These are phyloP conservation scores for Amazona vittata DNA, from an alignment of 2,113 vertebrate genomes.

Conservation along the genomic window DNA sequence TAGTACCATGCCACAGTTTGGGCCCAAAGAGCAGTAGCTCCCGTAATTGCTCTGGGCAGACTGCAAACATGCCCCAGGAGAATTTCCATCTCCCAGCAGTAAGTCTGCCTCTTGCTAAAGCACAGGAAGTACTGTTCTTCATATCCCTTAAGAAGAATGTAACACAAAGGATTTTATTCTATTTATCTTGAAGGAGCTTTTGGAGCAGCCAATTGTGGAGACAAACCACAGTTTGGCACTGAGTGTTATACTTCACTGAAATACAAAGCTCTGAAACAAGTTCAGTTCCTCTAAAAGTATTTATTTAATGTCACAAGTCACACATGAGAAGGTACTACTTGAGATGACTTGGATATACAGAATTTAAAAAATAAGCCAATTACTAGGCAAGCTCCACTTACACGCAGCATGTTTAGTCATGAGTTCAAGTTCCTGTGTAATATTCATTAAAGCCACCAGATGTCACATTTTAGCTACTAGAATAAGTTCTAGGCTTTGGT, in stretches of 20 bases:
- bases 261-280: neutral
- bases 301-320: neutral
- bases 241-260: neutral
- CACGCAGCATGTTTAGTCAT: neutral
- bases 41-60: neutral
- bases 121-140: neutral
- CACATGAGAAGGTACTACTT: neutral
- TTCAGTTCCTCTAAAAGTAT: neutral
- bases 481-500: neutral
- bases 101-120: neutral
- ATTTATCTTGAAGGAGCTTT: neutral
- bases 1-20: neutral
- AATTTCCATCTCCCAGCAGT: neutral
- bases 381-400: neutral
- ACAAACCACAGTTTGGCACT: neutral
- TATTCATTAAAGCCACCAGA: constrained; percentile 54
- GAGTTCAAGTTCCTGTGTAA: neutral
- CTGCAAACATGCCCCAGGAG: neutral
- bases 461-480: constrained; percentile 38
- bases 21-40: neutral
- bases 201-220: neutral
- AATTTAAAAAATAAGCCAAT: neutral
- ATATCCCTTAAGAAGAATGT: neutral
- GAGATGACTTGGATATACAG: neutral
- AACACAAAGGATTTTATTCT: neutral